Evolutionary conservation across 2,797 vertebrate species (phyloP).

Genomic region (Nyctibius grandis): DNA sequence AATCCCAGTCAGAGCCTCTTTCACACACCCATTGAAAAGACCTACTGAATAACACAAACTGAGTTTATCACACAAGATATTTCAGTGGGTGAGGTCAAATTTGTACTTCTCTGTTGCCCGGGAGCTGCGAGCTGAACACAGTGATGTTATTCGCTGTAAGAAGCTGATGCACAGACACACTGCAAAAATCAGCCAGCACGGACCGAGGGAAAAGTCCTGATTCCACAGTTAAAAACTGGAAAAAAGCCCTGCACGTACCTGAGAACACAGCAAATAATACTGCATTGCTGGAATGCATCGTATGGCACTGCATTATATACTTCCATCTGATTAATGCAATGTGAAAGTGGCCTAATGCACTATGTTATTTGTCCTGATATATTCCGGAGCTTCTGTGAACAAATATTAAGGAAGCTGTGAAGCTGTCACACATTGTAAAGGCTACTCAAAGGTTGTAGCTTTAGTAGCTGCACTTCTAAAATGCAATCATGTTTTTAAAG

Average conservation of each 20-base stretch:
- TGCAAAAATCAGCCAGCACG: background rate
- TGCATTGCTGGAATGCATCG: background rate
- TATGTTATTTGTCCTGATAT: conserved; percentile 21
- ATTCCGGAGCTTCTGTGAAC: background rate
- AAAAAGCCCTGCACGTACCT: background rate
- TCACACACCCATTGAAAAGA: background rate
- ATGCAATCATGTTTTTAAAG: background rate
- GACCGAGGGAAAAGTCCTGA: background rate
- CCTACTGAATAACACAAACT: background rate
- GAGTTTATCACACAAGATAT: background rate
- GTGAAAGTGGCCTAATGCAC: background rate
- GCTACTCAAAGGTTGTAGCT: background rate
- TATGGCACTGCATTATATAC: background rate
- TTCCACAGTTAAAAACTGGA: background rate
- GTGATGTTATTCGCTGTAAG: background rate
- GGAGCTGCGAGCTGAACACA: background rate
- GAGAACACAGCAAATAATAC: background rate
- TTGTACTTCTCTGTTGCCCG: background rate
- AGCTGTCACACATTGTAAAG: background rate
- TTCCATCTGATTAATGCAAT: background rate
- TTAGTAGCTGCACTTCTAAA: background rate
- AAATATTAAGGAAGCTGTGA: background rate
- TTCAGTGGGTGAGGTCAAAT: background rate
- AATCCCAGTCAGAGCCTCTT: background rate
- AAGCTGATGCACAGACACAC: background rate